phyloP scores from a whole-genome alignment of 2,888 invertebrate genomes.

The Hirudinaria manillensis region DNA sequence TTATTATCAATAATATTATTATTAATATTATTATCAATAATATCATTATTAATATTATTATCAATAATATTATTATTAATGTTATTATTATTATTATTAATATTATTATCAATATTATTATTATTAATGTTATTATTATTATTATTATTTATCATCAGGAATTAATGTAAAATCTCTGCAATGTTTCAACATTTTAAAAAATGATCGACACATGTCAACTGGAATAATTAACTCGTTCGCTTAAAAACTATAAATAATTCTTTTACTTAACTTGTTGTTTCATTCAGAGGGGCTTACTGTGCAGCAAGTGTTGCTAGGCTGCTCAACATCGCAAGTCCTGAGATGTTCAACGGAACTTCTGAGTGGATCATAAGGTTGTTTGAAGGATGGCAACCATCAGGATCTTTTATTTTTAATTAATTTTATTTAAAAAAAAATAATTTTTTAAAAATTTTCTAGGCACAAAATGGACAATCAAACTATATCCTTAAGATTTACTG shows the following conservation, averaged over 20 bases:
- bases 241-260: too few species aligned
- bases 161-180: too few species aligned
- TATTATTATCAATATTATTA: neutral
- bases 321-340: constrained; percentile 67
- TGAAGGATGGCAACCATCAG: neutral
- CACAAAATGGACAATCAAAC: neutral
- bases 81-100: neutral
- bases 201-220: too few species aligned
- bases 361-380: constrained; percentile 76
- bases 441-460: neutral
- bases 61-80: neutral
- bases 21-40: neutral
- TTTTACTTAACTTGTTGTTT: too few species aligned
- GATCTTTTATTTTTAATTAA: neutral
- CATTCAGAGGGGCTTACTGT: constrained; percentile 84
- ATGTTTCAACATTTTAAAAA: too few species aligned
- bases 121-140: constrained; percentile 2
- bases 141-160: neutral
- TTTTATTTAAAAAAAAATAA: neutral
- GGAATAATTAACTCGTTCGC: too few species aligned
- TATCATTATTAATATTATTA: too few species aligned
- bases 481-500: too few species aligned
- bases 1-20: neutral
- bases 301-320: constrained; percentile 83
- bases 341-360: constrained; percentile 77